Conservation (phyloP, 1,140 invertebrate species). For the Babylonia areolata region DNA sequence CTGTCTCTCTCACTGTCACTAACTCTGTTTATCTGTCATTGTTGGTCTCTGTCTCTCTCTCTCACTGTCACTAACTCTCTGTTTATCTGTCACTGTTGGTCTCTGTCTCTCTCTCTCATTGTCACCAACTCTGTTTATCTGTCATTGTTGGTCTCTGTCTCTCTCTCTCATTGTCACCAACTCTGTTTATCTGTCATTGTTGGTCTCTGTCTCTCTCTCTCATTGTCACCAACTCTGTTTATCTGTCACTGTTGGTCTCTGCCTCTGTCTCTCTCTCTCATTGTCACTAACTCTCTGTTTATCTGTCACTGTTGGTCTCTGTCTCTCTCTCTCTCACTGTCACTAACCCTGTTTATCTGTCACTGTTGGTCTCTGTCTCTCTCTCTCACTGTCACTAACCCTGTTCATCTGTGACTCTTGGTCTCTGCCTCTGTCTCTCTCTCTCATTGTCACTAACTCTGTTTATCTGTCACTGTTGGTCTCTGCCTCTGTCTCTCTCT, state of each 20-base stretch:
- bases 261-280: neutral
- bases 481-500: too few relatives aligned
- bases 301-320: too few relatives aligned
- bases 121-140: neutral
- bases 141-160: neutral
- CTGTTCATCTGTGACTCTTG: neutral
- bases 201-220: neutral
- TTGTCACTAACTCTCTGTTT: neutral
- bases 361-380: neutral
- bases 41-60: neutral
- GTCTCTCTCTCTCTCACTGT: neutral
- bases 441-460: too few relatives aligned
- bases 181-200: neutral
- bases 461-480: too few relatives aligned
- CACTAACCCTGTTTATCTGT: neutral
- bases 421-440: slow-evolving; percentile 24
- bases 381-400: neutral
- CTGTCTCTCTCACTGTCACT: neutral
- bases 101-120: neutral
- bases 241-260: neutral
- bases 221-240: neutral
- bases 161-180: too few relatives aligned
- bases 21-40: neutral
- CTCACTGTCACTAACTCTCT: neutral
- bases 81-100: too few relatives aligned